Evolutionary conservation across 2,797 vertebrate genomes (phyloP), one percentile per base, ranked within the genome.

Genomic region (Hydrocynus forskahlii): DNA sequence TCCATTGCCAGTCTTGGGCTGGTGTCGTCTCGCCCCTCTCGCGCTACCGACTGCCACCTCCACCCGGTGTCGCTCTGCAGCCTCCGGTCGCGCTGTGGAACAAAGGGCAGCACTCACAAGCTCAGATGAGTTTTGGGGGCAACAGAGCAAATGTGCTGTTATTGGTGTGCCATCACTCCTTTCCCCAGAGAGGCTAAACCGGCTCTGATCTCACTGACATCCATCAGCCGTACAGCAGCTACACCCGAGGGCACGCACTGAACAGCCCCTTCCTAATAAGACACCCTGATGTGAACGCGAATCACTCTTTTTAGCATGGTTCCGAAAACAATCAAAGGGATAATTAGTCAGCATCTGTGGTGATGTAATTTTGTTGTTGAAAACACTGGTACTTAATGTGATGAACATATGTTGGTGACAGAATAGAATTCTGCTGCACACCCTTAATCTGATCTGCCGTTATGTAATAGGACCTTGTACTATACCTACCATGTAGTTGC

Each of bases 31-130:
- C 81, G 64, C 67, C 59, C 84, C 60, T 72, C 73, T 55, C 25
- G 60, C 78, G 75, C 40, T 81, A 60, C 76, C 45, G 35, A 81
- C 76, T 89, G 88, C 85, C 90, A 91, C 85, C 91, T 88, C 90
- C 91, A 91, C 91, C 89, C 87, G 67, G 82, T 73, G 83, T 80
- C 0, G 2, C 86, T 17, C 80, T 52, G 5, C 57, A 84, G 87
- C 86, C 81, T 84, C 25, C 84, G 84, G 89, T 89, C 90, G 88
- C 35, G 74, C 90, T 89, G 88, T 86, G 87, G 89, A 93, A 91
- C 92, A 92, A 91, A 89, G 77, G 78, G 85, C 89, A 90, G 91
- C 88, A 91, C 89, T 92, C 91, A 92, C 91, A 92, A 86, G 85
- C 90, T 84, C 87, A 91, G 92, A 92, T 93, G 89, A 92, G 87